A percentile compares a stretch with the other conserved stretches of the same genome.
phyloP scores from a whole-genome alignment of 2,113 vertebrate genomes.

The Petrocephalus zakoni region DNA sequence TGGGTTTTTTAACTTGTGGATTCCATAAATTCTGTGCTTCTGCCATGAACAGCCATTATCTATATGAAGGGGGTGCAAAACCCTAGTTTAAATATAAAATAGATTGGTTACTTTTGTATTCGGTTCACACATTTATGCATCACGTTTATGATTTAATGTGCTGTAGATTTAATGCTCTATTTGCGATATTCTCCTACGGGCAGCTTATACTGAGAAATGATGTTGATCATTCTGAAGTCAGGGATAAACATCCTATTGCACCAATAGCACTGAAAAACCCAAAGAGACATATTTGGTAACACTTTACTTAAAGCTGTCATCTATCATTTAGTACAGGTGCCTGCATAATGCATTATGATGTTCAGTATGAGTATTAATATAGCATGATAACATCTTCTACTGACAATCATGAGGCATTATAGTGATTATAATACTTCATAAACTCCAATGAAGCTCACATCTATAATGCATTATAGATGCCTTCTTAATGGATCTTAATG shows the following conservation, averaged over 20 bases:
- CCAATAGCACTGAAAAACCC: neutral
- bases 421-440: too few species aligned
- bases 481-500: neutral
- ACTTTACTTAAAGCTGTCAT: neutral
- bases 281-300: neutral
- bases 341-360: neutral
- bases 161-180: conserved; percentile 66
- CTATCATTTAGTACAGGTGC: neutral
- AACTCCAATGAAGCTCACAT: neutral
- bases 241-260: neutral
- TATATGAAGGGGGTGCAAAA: conserved; percentile 32
- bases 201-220: conserved; percentile 37
- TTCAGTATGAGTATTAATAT: neutral
- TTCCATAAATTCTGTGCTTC: neutral
- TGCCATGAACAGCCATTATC: conserved; percentile 20
- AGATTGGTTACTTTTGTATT: conserved; percentile 30
- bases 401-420: neutral
- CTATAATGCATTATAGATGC: neutral
- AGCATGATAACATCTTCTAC: too few species aligned
- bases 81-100: conserved; percentile 30
- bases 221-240: neutral
- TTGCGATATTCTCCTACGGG: conserved; percentile 55
- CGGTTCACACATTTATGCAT: conserved; percentile 1
- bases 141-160: conserved; percentile 44
- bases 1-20: neutral